Conservation (phyloP, 2,888 invertebrate species). For the Orgyia antiqua region DNA sequence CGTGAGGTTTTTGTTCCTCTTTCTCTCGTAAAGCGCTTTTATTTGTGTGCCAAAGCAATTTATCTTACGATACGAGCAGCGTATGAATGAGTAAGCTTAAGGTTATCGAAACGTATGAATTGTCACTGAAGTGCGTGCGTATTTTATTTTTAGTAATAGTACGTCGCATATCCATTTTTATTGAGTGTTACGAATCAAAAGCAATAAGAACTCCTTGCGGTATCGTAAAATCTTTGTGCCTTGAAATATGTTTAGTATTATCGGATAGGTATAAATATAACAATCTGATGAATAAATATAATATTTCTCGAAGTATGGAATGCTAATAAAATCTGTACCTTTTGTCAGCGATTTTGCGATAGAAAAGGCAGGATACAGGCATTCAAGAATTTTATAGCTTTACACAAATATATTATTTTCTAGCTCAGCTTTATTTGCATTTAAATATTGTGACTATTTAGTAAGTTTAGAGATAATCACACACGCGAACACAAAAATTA, state of each 20-base stretch:
- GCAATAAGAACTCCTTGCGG: conserved; percentile 1
- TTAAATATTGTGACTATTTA: too few relatives aligned
- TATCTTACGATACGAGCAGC: conserved; percentile 64
- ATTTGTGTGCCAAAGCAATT: conserved; percentile 70
- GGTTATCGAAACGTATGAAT: conserved; percentile 51
- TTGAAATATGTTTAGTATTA: not conserved
- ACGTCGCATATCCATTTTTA: conserved; percentile 16
- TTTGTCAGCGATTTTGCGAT: too few relatives aligned
- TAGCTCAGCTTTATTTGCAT: too few relatives aligned
- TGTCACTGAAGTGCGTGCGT: conserved; percentile 31
- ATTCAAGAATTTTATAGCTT: too few relatives aligned
- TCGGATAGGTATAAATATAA: not conserved
- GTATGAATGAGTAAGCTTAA: conserved; percentile 69
- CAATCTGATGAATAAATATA: too few relatives aligned
- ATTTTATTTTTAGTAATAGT: conserved; percentile 24
- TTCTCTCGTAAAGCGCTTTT: conserved; percentile 54
- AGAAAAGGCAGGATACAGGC: too few relatives aligned
- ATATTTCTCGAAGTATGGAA: too few relatives aligned
- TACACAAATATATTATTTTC: too few relatives aligned
- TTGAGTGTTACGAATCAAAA: conserved; percentile 13
- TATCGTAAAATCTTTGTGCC: not conserved
- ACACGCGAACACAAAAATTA: too few relatives aligned
- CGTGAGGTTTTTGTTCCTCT: conserved; percentile 53
- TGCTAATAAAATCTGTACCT: too few relatives aligned
- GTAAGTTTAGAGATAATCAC: too few relatives aligned